These are phyloP conservation scores for Amphipoea oculea DNA, from an alignment of 2,888 invertebrate species.

Conservation along the genomic window DNA sequence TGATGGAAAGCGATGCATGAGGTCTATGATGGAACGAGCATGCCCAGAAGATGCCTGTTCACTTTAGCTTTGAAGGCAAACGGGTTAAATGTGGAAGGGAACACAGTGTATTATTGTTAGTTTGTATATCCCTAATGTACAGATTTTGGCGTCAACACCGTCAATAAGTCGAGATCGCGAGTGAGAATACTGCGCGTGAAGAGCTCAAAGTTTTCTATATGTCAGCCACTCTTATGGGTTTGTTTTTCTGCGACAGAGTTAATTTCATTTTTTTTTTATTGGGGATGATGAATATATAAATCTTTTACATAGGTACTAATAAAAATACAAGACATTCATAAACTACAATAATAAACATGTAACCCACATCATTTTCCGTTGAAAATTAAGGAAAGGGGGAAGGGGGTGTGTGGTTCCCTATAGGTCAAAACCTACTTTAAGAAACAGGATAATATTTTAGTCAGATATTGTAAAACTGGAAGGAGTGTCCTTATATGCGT, in stretches of 20 bases:
- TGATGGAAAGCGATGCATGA: too few species aligned
- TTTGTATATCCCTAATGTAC: background rate
- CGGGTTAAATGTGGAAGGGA: too few species aligned
- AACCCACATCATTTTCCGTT: too few species aligned
- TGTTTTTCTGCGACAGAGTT: background rate
- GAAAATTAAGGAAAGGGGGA: too few species aligned
- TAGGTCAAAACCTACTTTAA: background rate
- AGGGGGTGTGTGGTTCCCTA: too few species aligned
- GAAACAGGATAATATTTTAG: background rate
- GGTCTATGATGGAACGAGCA: too few species aligned
- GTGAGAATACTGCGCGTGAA: background rate
- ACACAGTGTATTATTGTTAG: background rate
- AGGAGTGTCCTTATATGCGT: background rate
- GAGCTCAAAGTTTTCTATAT: background rate
- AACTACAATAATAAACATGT: background rate
- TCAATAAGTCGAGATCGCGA: background rate
- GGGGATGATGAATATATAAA: rapidly evolving
- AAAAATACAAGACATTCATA: background rate
- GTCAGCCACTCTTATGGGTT: background rate
- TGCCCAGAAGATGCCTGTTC: too few species aligned
- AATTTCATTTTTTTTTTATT: background rate
- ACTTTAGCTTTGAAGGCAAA: too few species aligned
- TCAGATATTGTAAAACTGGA: background rate
- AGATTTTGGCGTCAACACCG: background rate
- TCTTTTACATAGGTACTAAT: background rate